A percentile compares a stretch with the other conserved stretches of the same genome.
phyloP scores from a whole-genome alignment of 2,888 invertebrate genomes.

The Pasiphila rectangulata region DNA sequence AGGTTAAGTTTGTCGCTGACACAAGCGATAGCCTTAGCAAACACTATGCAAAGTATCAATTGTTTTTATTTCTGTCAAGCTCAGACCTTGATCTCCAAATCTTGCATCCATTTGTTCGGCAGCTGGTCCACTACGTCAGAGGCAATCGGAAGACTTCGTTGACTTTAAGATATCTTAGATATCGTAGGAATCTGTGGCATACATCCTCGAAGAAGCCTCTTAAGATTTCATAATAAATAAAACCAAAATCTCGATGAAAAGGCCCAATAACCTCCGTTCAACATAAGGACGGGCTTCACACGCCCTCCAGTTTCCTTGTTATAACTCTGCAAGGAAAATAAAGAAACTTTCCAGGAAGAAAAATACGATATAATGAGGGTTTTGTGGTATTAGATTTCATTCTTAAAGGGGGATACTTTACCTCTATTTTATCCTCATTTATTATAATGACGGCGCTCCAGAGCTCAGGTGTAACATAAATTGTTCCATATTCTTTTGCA shows the following conservation, averaged over 20 bases:
- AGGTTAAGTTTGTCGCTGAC: too few species aligned
- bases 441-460: constrained; percentile 33
- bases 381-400: constrained; percentile 33
- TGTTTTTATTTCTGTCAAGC: too few species aligned
- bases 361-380: constrained; percentile 32
- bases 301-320: not conserved
- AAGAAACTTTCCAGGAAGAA: constrained; percentile 22
- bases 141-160: too few species aligned
- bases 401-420: constrained; percentile 31
- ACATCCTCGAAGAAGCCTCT: too few species aligned
- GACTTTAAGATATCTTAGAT: too few species aligned
- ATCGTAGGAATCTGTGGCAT: too few species aligned
- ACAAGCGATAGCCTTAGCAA: too few species aligned
- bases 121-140: too few species aligned
- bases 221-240: not conserved
- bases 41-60: too few species aligned
- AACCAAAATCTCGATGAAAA: not conserved
- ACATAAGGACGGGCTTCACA: not conserved
- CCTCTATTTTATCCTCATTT: constrained; percentile 35
- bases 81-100: too few species aligned
- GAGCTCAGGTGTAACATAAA: constrained; percentile 29
- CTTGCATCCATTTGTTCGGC: too few species aligned
- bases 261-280: not conserved
- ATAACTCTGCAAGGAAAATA: constrained; percentile 16
- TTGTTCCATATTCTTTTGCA: constrained; percentile 20